Percentiles rank a stretch among this genome's conserved stretches.
These are phyloP conservation scores for Coturnix japonica DNA, from an alignment of 2,113 vertebrate genomes.

Conservation along the genomic window DNA sequence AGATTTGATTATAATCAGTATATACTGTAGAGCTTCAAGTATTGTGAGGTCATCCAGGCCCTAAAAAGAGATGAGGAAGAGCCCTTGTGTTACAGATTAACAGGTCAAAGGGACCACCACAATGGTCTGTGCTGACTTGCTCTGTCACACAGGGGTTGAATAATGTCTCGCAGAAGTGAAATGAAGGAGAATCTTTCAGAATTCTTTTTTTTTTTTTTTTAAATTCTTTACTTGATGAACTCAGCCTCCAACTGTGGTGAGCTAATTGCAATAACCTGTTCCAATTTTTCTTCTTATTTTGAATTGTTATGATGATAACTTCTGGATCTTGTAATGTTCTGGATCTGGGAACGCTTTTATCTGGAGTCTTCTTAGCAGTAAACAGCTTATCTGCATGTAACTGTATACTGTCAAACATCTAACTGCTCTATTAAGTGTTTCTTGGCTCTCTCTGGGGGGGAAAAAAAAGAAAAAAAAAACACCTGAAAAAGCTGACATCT, in stretches of 20 bases:
- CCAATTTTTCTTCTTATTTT: not conserved
- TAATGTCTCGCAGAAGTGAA: not conserved
- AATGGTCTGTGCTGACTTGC: rapidly evolving
- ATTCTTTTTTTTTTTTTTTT: not conserved
- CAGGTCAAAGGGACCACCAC: not conserved
- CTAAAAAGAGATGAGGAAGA: not conserved
- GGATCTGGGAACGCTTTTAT: not conserved
- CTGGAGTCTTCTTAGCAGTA: not conserved
- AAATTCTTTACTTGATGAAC: not conserved
- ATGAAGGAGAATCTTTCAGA: not conserved
- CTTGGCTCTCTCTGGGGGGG: not conserved
- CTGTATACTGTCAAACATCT: not conserved
- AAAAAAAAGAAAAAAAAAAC: not conserved
- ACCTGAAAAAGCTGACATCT: not conserved
- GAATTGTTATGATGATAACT: not conserved
- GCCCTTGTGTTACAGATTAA: not conserved
- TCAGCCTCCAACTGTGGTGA: not conserved
- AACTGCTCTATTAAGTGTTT: not conserved
- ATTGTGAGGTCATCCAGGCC: not conserved
- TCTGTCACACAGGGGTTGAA: rapidly evolving
- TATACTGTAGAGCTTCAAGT: not conserved
- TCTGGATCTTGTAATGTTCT: not conserved
- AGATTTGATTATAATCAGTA: not conserved
- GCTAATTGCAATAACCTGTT: not conserved
- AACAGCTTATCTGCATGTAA: not conserved